Evolutionary conservation across 2,113 vertebrate genomes (phyloP), one percentile per base, ranked within the genome.

Genomic region (Scatophagus argus): DNA sequence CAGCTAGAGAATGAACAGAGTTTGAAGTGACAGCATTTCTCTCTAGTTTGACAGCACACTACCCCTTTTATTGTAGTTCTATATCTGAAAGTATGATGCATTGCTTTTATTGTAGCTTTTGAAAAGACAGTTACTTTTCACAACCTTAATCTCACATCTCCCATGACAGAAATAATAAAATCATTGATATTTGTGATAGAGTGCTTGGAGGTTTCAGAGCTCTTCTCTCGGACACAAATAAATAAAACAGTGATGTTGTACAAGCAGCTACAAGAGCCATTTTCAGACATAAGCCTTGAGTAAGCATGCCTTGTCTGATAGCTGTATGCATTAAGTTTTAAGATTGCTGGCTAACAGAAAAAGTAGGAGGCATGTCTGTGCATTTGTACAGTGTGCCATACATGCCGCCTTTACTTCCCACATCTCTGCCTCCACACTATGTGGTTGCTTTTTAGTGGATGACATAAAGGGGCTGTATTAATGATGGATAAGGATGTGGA

Each of bases 401-500:
- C 51, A 54, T 19, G 49, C 27, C 44, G n/a, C 62, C 65, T 78
- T 83, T 46, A 70, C 83, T 82, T 82, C 41, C 41, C 39, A 60
- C 10, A 4, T 71, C 55, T 56, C 74, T 63, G 60, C 68, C 44
- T 68, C 69, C 46, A 64, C 49, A 44, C 61, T 52, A 8, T 55
- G 13, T 27, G 59, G 49, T 39, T 29, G 39, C 46, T 74, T 36
- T 72, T 36, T n/a, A 43, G 63, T 44, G 55, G 36, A 44, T 74
- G 65, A 70, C 36, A 63, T 56, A 54, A 77, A 41, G 21, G 34
- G 34, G 71, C 43, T 39, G 65, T 78, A 77, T 86, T 77, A 74
- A 61, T 86, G 77, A 83, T 87, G 77, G 86, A 88, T 80, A 73
- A 55, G 62, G 55, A 46, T 44, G 71, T 66, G 66, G 38, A 58